Evolutionary conservation across 2,888 invertebrate genomes (phyloP).

Genomic region (Margaritifera margaritifera): DNA sequence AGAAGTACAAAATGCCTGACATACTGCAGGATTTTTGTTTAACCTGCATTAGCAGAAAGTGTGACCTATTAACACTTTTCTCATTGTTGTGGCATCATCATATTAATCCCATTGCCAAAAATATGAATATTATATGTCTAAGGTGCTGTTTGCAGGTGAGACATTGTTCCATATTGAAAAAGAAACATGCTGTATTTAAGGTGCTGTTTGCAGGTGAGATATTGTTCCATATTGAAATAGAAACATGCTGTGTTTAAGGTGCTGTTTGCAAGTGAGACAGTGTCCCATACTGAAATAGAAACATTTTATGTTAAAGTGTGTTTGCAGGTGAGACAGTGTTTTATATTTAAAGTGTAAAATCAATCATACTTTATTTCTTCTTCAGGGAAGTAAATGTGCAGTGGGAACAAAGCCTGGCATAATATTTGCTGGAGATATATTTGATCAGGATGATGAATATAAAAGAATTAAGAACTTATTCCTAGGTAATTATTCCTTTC

Average conservation of each 20-base stretch:
- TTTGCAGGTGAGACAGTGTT: background rate
- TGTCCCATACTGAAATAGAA: background rate
- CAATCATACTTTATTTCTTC: slow-evolving; percentile 5
- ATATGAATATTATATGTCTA: no score
- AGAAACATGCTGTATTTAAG: background rate
- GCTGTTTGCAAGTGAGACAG: background rate
- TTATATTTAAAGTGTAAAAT: background rate
- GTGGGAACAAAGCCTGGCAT: slow-evolving; percentile 92
- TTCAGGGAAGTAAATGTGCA: slow-evolving; percentile 61
- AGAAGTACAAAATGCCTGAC: no score
- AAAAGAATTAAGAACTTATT: slow-evolving; percentile 90
- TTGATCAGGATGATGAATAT: slow-evolving; percentile 86
- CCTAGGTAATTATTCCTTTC: slow-evolving; percentile 66
- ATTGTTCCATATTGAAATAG: background rate
- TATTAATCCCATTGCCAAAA: no score
- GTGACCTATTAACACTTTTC: no score
- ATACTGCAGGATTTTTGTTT: no score
- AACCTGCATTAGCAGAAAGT: no score
- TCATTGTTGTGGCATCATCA: no score
- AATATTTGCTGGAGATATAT: slow-evolving; percentile 91
- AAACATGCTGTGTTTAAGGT: background rate
- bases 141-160: background rate
- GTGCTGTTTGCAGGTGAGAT: background rate
- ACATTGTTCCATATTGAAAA: background rate
- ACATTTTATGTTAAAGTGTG: background rate